phyloP scores from a whole-genome alignment of 2,888 invertebrate genomes.

The Spisula subtruncata region DNA sequence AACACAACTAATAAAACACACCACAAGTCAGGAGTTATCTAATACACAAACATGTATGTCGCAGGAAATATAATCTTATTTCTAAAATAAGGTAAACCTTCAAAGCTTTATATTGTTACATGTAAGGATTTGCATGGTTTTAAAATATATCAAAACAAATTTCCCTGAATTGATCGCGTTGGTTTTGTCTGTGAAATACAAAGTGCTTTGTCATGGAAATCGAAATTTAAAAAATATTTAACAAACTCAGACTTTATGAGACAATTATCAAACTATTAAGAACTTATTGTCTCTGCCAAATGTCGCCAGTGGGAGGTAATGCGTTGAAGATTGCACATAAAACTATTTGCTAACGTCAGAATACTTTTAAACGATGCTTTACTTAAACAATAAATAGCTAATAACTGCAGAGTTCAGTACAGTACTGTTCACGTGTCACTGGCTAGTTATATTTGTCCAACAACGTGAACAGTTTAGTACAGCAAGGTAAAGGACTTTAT shows the following conservation, averaged over 20 bases:
- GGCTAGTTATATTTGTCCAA: background rate
- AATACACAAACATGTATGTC: too few species aligned
- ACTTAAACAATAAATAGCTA: too few species aligned
- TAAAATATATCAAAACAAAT: too few species aligned
- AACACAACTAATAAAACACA: too few species aligned
- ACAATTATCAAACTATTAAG: conserved; percentile 9
- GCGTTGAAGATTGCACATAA: background rate
- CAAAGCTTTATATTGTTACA: too few species aligned
- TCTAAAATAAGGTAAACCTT: too few species aligned
- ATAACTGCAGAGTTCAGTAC: background rate
- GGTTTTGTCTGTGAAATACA: too few species aligned
- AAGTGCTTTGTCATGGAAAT: background rate
- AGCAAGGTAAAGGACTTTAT: too few species aligned
- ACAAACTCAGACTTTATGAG: background rate
- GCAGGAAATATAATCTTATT: too few species aligned
- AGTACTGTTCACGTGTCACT: background rate
- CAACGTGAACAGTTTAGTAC: background rate
- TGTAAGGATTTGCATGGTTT: too few species aligned
- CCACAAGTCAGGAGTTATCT: too few species aligned
- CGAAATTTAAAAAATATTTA: background rate
- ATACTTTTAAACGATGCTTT: background rate
- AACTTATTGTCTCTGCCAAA: background rate
- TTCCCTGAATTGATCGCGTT: background rate
- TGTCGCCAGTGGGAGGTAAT: background rate
- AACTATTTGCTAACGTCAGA: background rate